A percentile compares a stretch with the other conserved stretches of the same genome.
phyloP scores from a whole-genome alignment of 2,113 vertebrate species.

The Lophotis ruficrista region DNA sequence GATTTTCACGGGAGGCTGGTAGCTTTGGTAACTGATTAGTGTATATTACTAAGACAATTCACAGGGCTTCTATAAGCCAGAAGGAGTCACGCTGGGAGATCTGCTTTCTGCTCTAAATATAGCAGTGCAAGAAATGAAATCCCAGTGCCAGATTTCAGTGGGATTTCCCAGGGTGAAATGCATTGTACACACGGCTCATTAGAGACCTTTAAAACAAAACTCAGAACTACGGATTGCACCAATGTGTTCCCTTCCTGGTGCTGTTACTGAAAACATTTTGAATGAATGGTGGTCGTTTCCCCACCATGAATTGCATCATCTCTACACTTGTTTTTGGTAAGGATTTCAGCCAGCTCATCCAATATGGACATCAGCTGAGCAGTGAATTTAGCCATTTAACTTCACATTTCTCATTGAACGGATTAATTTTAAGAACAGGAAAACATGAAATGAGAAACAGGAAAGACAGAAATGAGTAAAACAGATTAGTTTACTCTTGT shows the following conservation, averaged over 20 bases:
- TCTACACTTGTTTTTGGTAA: neutral
- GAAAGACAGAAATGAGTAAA: neutral
- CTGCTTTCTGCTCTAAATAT: constrained; percentile 63
- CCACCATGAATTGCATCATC: constrained; percentile 2
- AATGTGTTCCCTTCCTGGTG: neutral
- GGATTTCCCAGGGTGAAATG: constrained; percentile 64
- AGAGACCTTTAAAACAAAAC: constrained; percentile 55
- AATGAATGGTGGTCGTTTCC: constrained; percentile 41
- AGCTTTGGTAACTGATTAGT: constrained; percentile 43
- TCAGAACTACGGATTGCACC: constrained; percentile 26
- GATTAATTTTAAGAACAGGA: neutral
- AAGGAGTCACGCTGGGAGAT: constrained; percentile 57
- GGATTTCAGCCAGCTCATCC: neutral
- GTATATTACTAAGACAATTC: constrained; percentile 50
- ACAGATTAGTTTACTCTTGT: neutral
- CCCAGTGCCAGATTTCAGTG: constrained; percentile 59
- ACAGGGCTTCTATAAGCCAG: constrained; percentile 48
- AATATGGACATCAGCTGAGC: neutral
- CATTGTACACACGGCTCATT: constrained; percentile 50
- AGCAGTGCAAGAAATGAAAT: constrained; percentile 40
- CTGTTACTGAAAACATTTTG: constrained; percentile 17
- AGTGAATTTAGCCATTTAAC: neutral
- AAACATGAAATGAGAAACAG: neutral
- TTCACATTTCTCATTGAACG: neutral
- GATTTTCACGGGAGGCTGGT: constrained; percentile 26